Conservation (phyloP, 2,797 vertebrate species). For the Mionectes olivaceus region DNA sequence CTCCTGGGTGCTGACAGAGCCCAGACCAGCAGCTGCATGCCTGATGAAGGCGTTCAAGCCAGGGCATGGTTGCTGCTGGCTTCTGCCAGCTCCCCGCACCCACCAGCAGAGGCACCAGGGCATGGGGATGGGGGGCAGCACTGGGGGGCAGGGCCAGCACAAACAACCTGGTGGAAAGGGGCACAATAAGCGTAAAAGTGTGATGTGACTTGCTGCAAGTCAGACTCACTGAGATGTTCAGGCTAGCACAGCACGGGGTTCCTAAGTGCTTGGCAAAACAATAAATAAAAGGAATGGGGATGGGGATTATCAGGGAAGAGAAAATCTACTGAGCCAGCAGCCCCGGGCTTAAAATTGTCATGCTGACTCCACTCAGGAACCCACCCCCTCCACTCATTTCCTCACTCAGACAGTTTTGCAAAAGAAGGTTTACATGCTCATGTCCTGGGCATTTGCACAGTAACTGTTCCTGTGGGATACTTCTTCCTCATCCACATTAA, state of each 20-base stretch:
- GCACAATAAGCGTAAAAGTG: not conserved
- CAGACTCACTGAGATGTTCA: not conserved
- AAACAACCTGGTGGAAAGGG: not conserved
- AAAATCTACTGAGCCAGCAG: slow-evolving; percentile 28
- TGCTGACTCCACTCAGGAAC: not conserved
- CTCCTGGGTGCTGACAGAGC: not conserved
- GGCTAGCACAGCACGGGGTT: not conserved
- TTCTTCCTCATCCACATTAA: not conserved
- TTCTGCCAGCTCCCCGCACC: not conserved
- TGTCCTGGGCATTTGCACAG: not conserved
- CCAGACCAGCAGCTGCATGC: not conserved
- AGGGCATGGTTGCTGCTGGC: not conserved
- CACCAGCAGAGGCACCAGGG: fast-evolving
- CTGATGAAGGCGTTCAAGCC: not conserved
- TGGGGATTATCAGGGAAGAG: not conserved
- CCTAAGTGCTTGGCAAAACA: not conserved
- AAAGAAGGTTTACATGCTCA: not conserved
- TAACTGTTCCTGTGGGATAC: not conserved
- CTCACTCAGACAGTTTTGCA: not conserved
- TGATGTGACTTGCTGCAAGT: not conserved
- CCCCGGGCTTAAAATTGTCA: not conserved
- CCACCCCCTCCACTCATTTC: not conserved
- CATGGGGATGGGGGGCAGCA: fast-evolving
- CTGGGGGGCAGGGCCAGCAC: not conserved
- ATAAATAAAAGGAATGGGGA: slow-evolving; percentile 1